Evolutionary conservation across 2,888 invertebrate genomes (phyloP), one percentile per base, ranked within the genome.

Genomic region (Ennomos erosarius): DNA sequence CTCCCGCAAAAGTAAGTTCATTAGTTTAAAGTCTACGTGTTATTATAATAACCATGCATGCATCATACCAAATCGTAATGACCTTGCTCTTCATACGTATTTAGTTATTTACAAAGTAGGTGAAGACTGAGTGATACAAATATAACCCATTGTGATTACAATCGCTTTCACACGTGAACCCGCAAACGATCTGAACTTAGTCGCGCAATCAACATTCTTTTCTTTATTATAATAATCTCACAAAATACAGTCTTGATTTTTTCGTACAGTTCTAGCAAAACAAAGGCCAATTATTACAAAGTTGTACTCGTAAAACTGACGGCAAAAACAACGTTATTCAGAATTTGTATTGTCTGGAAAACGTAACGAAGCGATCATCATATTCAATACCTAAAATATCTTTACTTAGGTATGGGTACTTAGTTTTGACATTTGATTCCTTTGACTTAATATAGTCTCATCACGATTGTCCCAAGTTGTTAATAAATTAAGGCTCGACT

Each of bases 51-150:
- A 26, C 6, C 6, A 55, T 45, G 55, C 44, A 42, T 58, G 45
- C 35, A 26, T 45, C 6, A 51, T 33, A n/a, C n/a, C n/a, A n/a
- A 33, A 26, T 45, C 1, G 48, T 16, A 33, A 52, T 46, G 55
- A 69, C 78, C 77, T 77, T 77, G 76, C 73, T 68, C 76, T 77
- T 77, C 73, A 63, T 47, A 53, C 45, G 12, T 44, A 53, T 68
- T 50, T 45, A 55, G 61, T 68, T 62, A 50, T 56, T 59, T 53
- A 46, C 45, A 65, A 68, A 70, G 67, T 71, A 71, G 71, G 71
- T 71, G 70, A 74, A 71, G 67, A 65, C 51, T 68, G 59, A 69
- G 66, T 65, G 47, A 60, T 54, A 59, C 66, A 57, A 71, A 56
- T 48, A 52, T 26, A 26, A 26, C 26, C 70, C 57, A 74, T 71